phyloP scores from a whole-genome alignment of 2,888 invertebrate species.

The Chrysolina oricalcia region DNA sequence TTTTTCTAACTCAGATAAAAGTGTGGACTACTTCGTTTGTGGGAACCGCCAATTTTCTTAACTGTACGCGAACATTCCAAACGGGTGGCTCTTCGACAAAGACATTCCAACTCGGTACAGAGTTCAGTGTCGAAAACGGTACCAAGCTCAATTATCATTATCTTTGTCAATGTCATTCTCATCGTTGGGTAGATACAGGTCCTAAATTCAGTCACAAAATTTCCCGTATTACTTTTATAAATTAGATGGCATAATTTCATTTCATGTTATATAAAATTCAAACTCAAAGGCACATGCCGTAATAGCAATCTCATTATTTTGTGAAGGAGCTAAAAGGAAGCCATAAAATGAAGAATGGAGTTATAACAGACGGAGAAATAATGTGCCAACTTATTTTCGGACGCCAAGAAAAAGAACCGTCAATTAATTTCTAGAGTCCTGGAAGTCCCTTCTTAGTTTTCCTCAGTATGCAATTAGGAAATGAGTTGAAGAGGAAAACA shows the following conservation, averaged over 20 bases:
- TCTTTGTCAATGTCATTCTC: neutral
- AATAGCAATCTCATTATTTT: neutral
- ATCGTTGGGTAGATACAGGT: neutral
- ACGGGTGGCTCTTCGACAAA: too few relatives aligned
- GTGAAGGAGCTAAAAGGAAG: neutral
- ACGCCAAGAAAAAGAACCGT: neutral
- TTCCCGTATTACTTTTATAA: neutral
- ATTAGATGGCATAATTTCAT: neutral
- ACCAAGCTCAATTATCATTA: too few relatives aligned
- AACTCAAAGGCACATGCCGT: conserved; percentile 6
- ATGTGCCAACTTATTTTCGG: neutral
- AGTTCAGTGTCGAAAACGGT: too few relatives aligned
- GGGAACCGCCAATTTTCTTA: too few relatives aligned
- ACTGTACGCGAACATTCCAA: too few relatives aligned
- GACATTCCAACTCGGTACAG: too few relatives aligned
- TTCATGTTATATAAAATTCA: conserved; percentile 6
- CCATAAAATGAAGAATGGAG: neutral
- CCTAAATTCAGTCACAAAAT: neutral
- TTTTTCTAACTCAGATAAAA: too few relatives aligned
- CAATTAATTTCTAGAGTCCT: neutral
- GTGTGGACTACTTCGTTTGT: too few relatives aligned
- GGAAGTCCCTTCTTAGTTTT: neutral
- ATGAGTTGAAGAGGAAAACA: neutral
- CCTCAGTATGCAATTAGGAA: neutral
- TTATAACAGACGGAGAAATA: neutral